A percentile compares a stretch with the other conserved stretches of the same genome.
Evolutionary conservation across 2,113 vertebrate genomes (phyloP).

Genomic region (Mastomys coucha): DNA sequence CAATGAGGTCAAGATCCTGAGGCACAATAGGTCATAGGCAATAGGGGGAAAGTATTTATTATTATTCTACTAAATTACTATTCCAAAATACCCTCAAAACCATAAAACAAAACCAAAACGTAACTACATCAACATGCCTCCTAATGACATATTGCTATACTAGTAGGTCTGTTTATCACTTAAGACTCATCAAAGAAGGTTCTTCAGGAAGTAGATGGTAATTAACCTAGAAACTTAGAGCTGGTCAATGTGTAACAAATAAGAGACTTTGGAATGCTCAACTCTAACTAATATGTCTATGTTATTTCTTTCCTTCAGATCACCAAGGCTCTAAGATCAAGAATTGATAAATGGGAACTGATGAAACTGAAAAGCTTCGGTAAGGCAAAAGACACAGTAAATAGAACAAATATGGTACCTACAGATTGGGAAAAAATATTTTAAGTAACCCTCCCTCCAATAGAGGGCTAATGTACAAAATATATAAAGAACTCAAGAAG

Average conservation of each 20-base stretch:
- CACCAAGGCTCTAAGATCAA: too few relatives aligned
- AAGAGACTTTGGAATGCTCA: background rate
- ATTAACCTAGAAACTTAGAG: background rate
- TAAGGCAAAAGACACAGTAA: too few relatives aligned
- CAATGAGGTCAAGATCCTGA: background rate
- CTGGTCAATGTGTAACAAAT: background rate
- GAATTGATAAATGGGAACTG: too few relatives aligned
- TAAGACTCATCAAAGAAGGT: background rate
- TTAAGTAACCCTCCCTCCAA: too few relatives aligned
- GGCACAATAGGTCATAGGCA: background rate
- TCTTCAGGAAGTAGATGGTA: background rate
- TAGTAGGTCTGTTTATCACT: background rate
- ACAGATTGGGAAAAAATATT: too few relatives aligned
- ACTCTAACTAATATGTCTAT: background rate
- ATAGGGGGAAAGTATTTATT: background rate
- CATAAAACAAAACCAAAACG: background rate
- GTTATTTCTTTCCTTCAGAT: background rate
- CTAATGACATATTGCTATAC: background rate
- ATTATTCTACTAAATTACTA: background rate
- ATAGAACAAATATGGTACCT: too few relatives aligned
- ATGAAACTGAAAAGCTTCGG: too few relatives aligned
- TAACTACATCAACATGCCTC: background rate
- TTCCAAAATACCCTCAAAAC: background rate
- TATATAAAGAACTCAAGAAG: too few relatives aligned
- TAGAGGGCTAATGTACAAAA: too few relatives aligned